Base-by-base conservation (phyloP, 2,797 vertebrate genomes). In the Pseudocheirus occidentalis region DNA sequence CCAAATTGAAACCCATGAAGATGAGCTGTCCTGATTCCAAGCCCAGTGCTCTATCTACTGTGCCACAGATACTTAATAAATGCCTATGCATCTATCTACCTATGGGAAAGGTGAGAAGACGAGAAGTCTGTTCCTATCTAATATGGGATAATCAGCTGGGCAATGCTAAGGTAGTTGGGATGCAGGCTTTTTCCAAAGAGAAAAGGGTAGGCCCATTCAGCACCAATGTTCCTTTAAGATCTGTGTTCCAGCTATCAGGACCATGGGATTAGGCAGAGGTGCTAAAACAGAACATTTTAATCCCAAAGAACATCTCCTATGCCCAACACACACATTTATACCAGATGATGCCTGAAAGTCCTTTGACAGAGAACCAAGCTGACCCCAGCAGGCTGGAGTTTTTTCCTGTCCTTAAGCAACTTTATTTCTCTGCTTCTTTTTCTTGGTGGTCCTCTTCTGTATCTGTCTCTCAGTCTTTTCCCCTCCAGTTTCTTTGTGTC, bases 401-500 rank as follows among this genome's bases (percentile, higher is more conserved):
- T 50, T 87, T 57, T 0, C 34, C 56, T 90, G 10, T 24, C 66
- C 55, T 53, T 58, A 81, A 16, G 21, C 9, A 73, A n/a, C 59
- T 55, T 34, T 40, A 89, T 91, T 50, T 58, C 87, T 34, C 56
- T 91, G 56, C 95, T 94, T 24, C 66, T 55, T 46, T 91, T 91
- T 90, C 62, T 56, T 55, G 10, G 31, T 29, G 34, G 29, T 34
- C 27, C 81, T 56, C 27, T 2, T 9, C 62, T 27, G 54, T 46
- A 62, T 98, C 97, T 96, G 24, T 91, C 96, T 90, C 18, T 52
- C 40, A 89, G n/a, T 52, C 87, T 53, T 31, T 96, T 95, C 90
- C 95, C 93, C 93, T 92, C n/a, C 66, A 24, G 28, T 81, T 73
- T 73, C 34, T 73, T 24, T 81, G 66, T 40, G 57, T 96, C 92